Percentiles rank a stretch among this genome's conserved stretches.
Evolutionary conservation across 2,797 vertebrate genomes (phyloP).

Genomic region (Urocyon cinereoargenteus): DNA sequence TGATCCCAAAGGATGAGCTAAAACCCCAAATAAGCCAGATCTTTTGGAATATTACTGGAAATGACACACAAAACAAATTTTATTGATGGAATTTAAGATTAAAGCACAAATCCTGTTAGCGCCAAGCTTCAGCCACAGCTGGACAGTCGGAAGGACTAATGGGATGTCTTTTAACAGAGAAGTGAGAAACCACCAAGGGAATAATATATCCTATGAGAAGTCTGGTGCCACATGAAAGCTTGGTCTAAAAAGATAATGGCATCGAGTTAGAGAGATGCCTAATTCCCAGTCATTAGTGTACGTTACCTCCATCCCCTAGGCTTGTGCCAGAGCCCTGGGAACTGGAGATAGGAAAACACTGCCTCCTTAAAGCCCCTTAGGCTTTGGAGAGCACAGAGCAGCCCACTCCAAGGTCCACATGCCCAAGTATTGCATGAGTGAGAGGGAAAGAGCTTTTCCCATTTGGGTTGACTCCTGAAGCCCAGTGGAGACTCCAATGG

Average conservation of each 20-base stretch:
- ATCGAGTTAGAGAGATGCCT: neutral
- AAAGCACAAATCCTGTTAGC: neutral
- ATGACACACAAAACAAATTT: neutral
- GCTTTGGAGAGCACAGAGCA: neutral
- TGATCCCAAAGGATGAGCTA: neutral
- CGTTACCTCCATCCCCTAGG: no score
- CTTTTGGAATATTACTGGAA: neutral
- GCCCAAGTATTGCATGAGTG: neutral
- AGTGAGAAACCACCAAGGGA: neutral
- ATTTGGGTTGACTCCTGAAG: neutral
- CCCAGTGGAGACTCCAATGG: neutral
- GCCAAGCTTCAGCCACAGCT: neutral
- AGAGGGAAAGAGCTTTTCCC: neutral
- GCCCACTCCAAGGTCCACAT: neutral
- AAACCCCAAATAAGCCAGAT: neutral
- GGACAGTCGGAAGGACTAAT: neutral
- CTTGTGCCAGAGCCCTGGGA: neutral
- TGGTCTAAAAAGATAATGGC: neutral
- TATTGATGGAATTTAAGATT: neutral
- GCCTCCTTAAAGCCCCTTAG: neutral
- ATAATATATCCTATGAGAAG: neutral
- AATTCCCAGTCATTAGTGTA: neutral
- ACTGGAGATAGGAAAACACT: neutral
- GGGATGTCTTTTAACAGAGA: constrained; percentile 15
- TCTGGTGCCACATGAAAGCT: neutral